phyloP scores from a whole-genome alignment of 2,888 invertebrate genomes.

The Serripes groenlandicus region DNA sequence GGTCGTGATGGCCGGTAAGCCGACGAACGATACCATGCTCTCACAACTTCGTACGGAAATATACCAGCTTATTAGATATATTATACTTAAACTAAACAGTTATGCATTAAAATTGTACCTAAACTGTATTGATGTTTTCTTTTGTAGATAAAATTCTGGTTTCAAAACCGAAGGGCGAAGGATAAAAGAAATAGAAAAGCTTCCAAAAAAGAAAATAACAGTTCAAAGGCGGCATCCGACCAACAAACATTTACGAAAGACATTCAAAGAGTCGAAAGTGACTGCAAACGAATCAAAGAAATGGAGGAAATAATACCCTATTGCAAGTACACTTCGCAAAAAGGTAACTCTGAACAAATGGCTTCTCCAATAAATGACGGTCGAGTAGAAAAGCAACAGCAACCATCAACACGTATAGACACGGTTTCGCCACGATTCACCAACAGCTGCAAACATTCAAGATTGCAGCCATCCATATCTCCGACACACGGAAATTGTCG shows the following conservation, averaged over 20 bases:
- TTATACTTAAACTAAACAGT: too few species aligned
- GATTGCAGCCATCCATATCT: background rate
- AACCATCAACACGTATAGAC: too few species aligned
- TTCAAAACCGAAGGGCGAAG: conserved; percentile 94
- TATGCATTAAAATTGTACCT: too few species aligned
- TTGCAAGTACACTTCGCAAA: background rate
- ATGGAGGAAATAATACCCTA: background rate
- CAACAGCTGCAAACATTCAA: background rate
- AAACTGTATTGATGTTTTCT: too few species aligned
- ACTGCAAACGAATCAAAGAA: background rate
- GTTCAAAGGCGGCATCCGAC: background rate
- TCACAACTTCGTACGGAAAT: too few species aligned
- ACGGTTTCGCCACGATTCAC: background rate
- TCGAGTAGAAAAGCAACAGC: background rate
- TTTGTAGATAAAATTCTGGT: conserved; percentile 91
- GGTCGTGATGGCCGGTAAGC: too few species aligned
- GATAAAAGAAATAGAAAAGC: conserved; percentile 91
- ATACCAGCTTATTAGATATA: too few species aligned
- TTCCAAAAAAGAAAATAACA: background rate
- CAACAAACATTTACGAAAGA: background rate
- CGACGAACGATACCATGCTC: too few species aligned
- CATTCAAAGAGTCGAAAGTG: too few species aligned
- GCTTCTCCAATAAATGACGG: background rate
- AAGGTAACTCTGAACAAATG: background rate
- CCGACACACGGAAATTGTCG: background rate